Conservation (phyloP, 2,113 vertebrate species). For the Poeciliopsis prolifica region DNA sequence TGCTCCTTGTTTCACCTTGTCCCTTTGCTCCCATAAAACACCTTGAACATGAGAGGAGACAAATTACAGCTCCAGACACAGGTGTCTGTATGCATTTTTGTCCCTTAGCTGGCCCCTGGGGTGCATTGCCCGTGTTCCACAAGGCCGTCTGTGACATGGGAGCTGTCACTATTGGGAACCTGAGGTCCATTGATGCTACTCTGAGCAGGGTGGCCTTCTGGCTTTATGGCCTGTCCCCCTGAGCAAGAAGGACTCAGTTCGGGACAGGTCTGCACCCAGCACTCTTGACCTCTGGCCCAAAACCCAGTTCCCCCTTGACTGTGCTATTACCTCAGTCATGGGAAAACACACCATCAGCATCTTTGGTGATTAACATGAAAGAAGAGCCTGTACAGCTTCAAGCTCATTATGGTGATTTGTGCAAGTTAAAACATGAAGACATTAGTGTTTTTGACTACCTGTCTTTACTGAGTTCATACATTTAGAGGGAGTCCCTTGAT, state of each 20-base stretch:
- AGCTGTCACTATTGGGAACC: slow-evolving; percentile 68
- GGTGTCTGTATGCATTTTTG: slow-evolving; percentile 72
- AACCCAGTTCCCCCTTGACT: slow-evolving; percentile 63
- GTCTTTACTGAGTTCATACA: slow-evolving; percentile 23
- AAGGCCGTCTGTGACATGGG: slow-evolving; percentile 66
- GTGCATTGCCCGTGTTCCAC: slow-evolving; percentile 70
- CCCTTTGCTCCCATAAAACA: slow-evolving; percentile 80
- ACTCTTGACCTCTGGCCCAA: slow-evolving; percentile 56
- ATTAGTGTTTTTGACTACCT: slow-evolving; percentile 14
- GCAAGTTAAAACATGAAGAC: slow-evolving; percentile 53
- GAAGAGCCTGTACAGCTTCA: slow-evolving; percentile 26
- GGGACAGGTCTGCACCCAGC: slow-evolving; percentile 46
- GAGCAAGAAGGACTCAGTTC: slow-evolving; percentile 53
- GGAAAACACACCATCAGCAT: slow-evolving; percentile 48
- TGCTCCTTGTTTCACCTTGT: slow-evolving; percentile 78
- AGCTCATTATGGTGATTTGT: slow-evolving; percentile 36
- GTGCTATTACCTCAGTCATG: slow-evolving; percentile 50
- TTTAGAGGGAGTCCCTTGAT: slow-evolving; percentile 56
- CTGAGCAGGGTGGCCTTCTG: slow-evolving; percentile 69
- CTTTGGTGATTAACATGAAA: slow-evolving; percentile 64
- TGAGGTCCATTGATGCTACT: slow-evolving; percentile 53
- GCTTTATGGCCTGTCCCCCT: slow-evolving; percentile 60
- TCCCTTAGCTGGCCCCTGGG: slow-evolving; percentile 60
- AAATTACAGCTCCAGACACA: slow-evolving; percentile 80
- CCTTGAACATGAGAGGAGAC: slow-evolving; percentile 80